Base-by-base conservation (phyloP, 2,113 vertebrate genomes). In the Dendrocopos noguchii region DNA sequence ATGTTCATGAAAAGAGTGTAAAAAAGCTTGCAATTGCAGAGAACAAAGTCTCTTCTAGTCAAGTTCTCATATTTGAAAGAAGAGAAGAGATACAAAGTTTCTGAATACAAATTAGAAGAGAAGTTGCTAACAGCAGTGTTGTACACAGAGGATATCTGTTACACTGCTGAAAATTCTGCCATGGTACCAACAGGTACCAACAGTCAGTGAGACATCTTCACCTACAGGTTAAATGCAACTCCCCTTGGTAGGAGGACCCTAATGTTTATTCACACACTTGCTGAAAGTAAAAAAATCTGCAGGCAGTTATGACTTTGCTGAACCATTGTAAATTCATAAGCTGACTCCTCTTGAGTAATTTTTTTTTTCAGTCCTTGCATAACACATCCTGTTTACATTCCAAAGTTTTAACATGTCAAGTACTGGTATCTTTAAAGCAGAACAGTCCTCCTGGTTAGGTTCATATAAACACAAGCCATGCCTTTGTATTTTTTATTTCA, bases 331-430 rank as follows among this genome's bases (percentile, higher is more conserved):
- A 71, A 6, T 78, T 84, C 25, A 15, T 63, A 70, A 91, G 7
- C 71, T 84, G 74, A 57, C 22, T 65, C 21, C 6, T 52, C 10
- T 50, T 79, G 27, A 34, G 39, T 68, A 61, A 47, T 84, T 84
- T 88, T 19, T n/a, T n/a, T n/a, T 83, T 90, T 81, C 61, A 65
- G 61, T 34, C 7, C 59, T 86, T 91, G 44, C 29, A 34, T 67
- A 94, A 84, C 61, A 78, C 53, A 78, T 75, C 75, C 56, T 94
- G 75, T 83, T 94, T 88, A 91, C 25, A 27, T 93, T 88, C 70
- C 44, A 29, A 42, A 67, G 50, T 60, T 79, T 90, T 64, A 64
- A 18, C 3, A 2, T 19, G 13, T 61, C 3, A 77, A 80, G 25
- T 75, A 60, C 61, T 74, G 7, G 3, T 47, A 4, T 68, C 50